phyloP scores from a whole-genome alignment of 1,140 invertebrate genomes.

The Aphelenchoides avenae region DNA sequence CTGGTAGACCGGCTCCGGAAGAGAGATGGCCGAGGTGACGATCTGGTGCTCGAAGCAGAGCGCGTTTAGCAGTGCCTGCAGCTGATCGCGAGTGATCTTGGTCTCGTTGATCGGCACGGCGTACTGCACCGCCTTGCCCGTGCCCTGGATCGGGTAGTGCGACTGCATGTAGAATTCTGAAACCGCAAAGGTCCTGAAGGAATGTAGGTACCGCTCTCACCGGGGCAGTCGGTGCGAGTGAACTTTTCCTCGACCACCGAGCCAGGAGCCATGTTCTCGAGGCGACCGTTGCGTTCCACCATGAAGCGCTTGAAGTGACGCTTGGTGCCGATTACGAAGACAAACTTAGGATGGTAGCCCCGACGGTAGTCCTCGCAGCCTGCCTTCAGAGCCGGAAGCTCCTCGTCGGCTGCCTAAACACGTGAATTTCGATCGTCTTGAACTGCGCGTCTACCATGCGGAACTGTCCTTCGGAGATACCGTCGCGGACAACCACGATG shows the following conservation, averaged over 20 bases:
- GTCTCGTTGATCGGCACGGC: constrained; percentile 25
- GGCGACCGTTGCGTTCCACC: constrained; percentile 8
- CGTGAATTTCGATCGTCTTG: neutral
- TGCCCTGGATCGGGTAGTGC: constrained; percentile 27
- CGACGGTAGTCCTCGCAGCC: constrained; percentile 25
- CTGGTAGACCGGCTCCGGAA: constrained; percentile 38
- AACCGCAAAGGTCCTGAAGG: too few relatives aligned
- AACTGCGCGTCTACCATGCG: constrained; percentile 19
- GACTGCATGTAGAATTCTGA: constrained; percentile 46
- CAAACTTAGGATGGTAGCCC: constrained; percentile 32
- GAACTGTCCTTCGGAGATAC: constrained; percentile 34
- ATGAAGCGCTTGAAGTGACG: constrained; percentile 44
- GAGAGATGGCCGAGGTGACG: constrained; percentile 27
- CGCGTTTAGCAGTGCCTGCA: constrained; percentile 28
- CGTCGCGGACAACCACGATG: constrained; percentile 38
- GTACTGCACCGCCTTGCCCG: constrained; percentile 28
- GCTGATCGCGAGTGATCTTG: constrained; percentile 17
- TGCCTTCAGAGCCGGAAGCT: constrained; percentile 27
- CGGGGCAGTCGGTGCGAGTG: constrained; percentile 21
- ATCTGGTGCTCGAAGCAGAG: constrained; percentile 35
- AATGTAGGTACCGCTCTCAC: too few relatives aligned
- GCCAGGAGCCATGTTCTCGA: constrained; percentile 22
- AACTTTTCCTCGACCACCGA: constrained; percentile 35
- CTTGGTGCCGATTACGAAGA: constrained; percentile 35
- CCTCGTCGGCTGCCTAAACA: constrained; percentile 32